phyloP scores from a whole-genome alignment of 2,797 vertebrate species.

The Petrocephalus sullivani region DNA sequence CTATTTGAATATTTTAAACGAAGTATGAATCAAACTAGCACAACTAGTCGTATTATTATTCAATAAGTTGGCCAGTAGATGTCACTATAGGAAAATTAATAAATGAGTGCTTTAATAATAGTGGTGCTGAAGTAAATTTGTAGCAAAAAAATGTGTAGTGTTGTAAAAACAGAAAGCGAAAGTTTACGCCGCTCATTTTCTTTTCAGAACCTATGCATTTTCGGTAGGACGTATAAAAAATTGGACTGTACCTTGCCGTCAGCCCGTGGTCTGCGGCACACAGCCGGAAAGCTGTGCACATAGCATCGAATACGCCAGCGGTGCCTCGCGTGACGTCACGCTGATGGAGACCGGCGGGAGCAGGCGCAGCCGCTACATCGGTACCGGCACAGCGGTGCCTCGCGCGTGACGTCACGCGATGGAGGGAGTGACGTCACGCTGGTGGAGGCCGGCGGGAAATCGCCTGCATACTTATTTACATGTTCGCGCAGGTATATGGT shows the following conservation, averaged over 20 bases:
- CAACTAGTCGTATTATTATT: neutral
- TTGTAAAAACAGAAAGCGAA: neutral
- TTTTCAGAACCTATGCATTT: neutral
- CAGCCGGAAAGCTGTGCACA: neutral
- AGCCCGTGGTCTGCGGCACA: neutral
- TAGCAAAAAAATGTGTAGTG: neutral
- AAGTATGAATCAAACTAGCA: neutral
- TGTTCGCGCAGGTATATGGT: too few species aligned
- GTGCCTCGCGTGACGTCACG: neutral
- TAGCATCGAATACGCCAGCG: neutral
- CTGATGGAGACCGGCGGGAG: neutral
- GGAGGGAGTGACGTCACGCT: neutral
- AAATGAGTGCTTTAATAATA: neutral
- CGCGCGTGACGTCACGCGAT: neutral
- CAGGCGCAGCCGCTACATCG: neutral
- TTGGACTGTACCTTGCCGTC: neutral
- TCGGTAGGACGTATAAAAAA: neutral
- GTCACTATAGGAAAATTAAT: neutral
- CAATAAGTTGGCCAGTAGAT: slow-evolving; percentile 17
- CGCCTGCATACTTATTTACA: too few species aligned
- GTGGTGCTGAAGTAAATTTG: neutral
- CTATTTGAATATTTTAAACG: neutral
- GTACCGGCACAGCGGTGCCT: neutral
- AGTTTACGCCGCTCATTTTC: neutral
- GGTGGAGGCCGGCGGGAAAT: neutral